Evolutionary conservation across 2,888 invertebrate genomes (phyloP), one percentile per base, ranked within the genome.

Genomic region (Digitonthophagus gazella): DNA sequence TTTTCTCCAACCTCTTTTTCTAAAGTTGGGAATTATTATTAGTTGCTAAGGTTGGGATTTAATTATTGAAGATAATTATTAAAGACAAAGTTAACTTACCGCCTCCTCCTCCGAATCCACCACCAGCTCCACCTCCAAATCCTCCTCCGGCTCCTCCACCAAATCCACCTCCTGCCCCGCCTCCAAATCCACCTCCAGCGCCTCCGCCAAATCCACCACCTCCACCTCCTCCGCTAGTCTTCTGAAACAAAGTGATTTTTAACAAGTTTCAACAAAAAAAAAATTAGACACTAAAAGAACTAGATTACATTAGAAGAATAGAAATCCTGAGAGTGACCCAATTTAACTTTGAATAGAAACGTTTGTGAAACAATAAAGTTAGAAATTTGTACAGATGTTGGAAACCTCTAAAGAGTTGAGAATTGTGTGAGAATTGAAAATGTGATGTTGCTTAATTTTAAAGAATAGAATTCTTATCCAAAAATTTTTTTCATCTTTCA

Each of bases 81-180:
- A 15, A 15, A 15, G 14, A 58, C n/a, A 15, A 15, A 22, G 6
- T 4, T 15, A 15, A 15, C 19, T 64, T 67, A 8, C 75, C 81
- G 65, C 83, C 76, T 16, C 76, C 78, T 20, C 72, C 82, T 8
- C 80, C 81, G 64, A 79, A 76, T 56, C 80, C 82, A 64, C 86
- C 87, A 28, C 83, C 84, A 16, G 58, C 58, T 58, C 58, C 58
- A 1, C 58, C 58, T 16, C 58, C 58, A 6, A 22, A 22, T 22
- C 22, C 22, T 3, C 22, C 22, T 22, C 22, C 22, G 6, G 22
- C 22, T 3, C 22, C 22, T 58, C 83, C 83, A 74, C 75, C 77
- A 80, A 69, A 66, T 14, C 79, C 78, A 55, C 77, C 77, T 56
- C 79, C 78, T 66, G 73, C 67, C 19, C 80, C 79, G 14, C 77